phyloP scores from a whole-genome alignment of 2,888 invertebrate genomes.

The Steinernema hermaphroditum region DNA sequence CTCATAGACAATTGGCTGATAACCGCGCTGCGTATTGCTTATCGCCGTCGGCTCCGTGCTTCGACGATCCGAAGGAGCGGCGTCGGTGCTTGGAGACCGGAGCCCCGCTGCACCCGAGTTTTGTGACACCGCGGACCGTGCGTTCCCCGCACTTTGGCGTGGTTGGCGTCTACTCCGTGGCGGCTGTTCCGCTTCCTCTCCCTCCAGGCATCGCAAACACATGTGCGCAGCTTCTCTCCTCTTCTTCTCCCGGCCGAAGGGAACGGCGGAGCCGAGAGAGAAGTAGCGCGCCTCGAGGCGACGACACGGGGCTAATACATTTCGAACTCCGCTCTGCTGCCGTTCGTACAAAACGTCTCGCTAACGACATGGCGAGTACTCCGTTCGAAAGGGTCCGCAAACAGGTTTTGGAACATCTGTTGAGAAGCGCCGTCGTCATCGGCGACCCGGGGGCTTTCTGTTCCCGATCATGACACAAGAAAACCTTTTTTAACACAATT shows the following conservation, averaged over 20 bases:
- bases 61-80: not conserved
- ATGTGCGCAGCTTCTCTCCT: not conserved
- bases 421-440: too few species aligned
- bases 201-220: constrained; percentile 1
- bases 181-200: not conserved
- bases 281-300: too few species aligned
- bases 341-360: too few species aligned
- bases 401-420: too few species aligned
- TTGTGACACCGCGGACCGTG: constrained; percentile 6
- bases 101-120: not conserved
- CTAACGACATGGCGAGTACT: too few species aligned
- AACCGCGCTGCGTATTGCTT: not conserved
- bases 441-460: too few species aligned
- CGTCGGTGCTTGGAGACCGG: not conserved
- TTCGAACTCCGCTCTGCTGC: too few species aligned
- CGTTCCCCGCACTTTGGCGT: not conserved
- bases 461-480: not conserved
- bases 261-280: too few species aligned
- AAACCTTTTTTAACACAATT: constrained; percentile 4
- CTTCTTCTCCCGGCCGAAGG: not conserved
- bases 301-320: too few species aligned
- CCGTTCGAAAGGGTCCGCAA: too few species aligned
- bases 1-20: constrained; percentile 4
- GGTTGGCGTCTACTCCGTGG: not conserved
- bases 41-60: not conserved